These are phyloP conservation scores for Bucorvus abyssinicus DNA, from an alignment of 2,797 vertebrate genomes.

Conservation along the genomic window DNA sequence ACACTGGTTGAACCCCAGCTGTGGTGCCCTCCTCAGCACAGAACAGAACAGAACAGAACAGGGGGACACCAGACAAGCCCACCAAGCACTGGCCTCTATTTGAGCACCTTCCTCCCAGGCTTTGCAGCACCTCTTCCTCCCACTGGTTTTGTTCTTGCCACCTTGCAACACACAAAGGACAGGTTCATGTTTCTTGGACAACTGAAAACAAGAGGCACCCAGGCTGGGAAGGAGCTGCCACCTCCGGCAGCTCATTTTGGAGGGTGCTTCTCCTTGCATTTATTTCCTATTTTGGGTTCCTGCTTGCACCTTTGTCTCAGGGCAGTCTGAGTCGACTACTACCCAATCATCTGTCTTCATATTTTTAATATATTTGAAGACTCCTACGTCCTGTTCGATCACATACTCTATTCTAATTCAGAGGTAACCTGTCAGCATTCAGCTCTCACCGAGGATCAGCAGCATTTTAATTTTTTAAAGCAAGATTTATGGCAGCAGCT, in stretches of 20 bases:
- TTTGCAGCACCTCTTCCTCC: neutral
- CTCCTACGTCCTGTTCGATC: neutral
- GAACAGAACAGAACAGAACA: accelerated
- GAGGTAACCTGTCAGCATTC: neutral
- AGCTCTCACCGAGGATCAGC: neutral
- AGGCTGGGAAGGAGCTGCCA: neutral
- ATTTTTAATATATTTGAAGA: neutral
- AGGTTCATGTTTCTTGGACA: neutral
- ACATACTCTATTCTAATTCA: neutral
- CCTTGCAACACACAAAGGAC: neutral
- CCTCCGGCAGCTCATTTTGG: neutral
- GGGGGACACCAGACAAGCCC: neutral
- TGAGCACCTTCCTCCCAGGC: neutral
- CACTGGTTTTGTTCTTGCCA: neutral
- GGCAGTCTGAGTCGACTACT: neutral
- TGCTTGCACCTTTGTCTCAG: neutral
- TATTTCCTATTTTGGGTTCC: neutral
- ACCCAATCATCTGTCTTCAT: neutral
- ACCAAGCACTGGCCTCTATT: neutral
- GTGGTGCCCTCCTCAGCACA: neutral
- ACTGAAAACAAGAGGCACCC: neutral
- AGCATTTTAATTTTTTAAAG: neutral
- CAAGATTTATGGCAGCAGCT: neutral
- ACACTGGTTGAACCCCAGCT: neutral
- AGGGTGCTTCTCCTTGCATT: neutral